phyloP scores from a whole-genome alignment of 2,888 invertebrate species.

The Druceiella hillmani region DNA sequence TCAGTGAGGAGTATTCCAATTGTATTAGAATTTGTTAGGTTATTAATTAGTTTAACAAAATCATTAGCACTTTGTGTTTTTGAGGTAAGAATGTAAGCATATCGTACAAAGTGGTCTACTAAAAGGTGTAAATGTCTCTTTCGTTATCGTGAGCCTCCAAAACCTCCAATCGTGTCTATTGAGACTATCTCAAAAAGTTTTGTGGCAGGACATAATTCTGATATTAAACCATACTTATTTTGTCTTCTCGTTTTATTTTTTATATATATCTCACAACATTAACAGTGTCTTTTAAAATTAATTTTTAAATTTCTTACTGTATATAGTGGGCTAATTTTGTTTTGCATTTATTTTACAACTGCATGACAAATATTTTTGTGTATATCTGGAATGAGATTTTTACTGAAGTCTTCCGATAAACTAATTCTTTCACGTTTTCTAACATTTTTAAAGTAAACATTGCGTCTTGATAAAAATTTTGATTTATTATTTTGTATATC shows the following conservation, averaged over 20 bases:
- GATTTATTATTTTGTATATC: too few species aligned
- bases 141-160: constrained; percentile 23
- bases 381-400: too few species aligned
- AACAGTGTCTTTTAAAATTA: constrained; percentile 17
- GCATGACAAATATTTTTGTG: too few species aligned
- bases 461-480: too few species aligned
- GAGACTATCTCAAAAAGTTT: constrained; percentile 22
- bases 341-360: too few species aligned
- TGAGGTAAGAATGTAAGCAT: too few species aligned
- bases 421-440: too few species aligned
- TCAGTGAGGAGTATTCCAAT: constrained; percentile 16
- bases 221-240: constrained; percentile 23
- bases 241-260: constrained; percentile 22
- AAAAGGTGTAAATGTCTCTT: constrained; percentile 25
- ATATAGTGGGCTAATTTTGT: too few species aligned
- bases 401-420: too few species aligned
- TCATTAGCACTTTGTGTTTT: constrained; percentile 23
- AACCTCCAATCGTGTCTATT: constrained; percentile 24
- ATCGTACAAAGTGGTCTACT: constrained; percentile 23
- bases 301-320: background rate
- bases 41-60: constrained; percentile 18
- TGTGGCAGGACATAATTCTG: constrained; percentile 22
- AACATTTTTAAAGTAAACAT: too few species aligned
- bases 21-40: background rate
- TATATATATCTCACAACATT: constrained; percentile 10